Percentiles rank a stretch among this genome's conserved stretches.
Conservation (phyloP, 2,113 vertebrate species). For the Laticauda colubrina region DNA sequence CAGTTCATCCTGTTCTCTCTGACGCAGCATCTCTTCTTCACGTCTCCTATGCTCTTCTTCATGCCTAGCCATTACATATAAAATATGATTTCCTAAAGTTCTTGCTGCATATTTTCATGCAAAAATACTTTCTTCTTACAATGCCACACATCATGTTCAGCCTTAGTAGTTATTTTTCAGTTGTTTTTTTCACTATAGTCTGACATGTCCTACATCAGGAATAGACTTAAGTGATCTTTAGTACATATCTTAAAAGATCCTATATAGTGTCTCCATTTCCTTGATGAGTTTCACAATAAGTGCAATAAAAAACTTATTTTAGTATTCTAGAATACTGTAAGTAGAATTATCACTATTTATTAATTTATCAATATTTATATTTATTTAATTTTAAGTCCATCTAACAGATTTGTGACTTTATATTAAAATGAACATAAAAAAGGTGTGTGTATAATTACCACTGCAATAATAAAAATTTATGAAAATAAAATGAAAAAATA, state of each 20-base stretch:
- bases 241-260: neutral
- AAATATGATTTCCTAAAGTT: neutral
- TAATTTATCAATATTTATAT: neutral
- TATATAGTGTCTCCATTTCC: neutral
- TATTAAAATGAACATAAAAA: neutral
- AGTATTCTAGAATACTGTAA: neutral
- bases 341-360: neutral
- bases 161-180: conserved; percentile 54
- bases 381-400: neutral
- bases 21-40: conserved; percentile 92
- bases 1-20: conserved; percentile 91
- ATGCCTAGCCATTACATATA: conserved; percentile 58
- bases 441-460: neutral
- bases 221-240: neutral
- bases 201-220: neutral
- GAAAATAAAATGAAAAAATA: neutral
- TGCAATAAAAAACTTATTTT: neutral
- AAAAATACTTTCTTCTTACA: neutral
- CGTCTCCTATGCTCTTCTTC: conserved; percentile 92
- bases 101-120: neutral
- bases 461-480: neutral
- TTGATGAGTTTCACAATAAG: neutral
- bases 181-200: neutral
- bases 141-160: neutral
- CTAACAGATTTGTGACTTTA: neutral